Evolutionary conservation across 2,888 invertebrate genomes (phyloP).

Genomic region (Horisme vitalbata): DNA sequence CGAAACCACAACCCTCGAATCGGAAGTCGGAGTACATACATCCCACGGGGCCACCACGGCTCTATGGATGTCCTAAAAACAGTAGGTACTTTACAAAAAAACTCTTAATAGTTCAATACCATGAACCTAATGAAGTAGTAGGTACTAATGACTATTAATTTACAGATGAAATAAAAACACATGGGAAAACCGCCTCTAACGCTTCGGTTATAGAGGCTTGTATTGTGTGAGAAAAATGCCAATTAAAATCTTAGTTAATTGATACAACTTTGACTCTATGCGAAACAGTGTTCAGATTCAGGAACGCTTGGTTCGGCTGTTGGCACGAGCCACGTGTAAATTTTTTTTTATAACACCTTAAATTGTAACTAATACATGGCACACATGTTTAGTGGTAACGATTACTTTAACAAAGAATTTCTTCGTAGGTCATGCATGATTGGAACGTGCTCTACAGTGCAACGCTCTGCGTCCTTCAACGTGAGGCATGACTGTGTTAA

Average conservation of each 20-base stretch:
- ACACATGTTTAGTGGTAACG: too few species aligned
- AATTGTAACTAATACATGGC: too few species aligned
- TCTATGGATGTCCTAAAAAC: neutral
- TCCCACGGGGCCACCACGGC: too few species aligned
- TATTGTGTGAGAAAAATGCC: conserved; percentile 8
- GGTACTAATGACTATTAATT: conserved; percentile 11
- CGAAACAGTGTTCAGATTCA: conserved; percentile 7
- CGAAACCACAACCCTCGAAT: too few species aligned
- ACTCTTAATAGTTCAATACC: neutral
- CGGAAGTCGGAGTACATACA: too few species aligned
- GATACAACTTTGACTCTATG: conserved; percentile 21
- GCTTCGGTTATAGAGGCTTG: neutral
- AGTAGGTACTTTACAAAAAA: neutral
- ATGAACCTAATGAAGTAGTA: conserved; percentile 1
- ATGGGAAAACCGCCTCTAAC: conserved; percentile 4
- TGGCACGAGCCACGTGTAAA: too few species aligned
- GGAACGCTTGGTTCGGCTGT: neutral
- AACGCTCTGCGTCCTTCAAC: too few species aligned
- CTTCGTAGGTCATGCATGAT: too few species aligned
- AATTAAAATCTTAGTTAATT: conserved; percentile 26
- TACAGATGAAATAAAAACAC: neutral
- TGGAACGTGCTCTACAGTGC: too few species aligned
- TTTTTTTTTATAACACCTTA: too few species aligned
- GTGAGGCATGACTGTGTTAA: too few species aligned
- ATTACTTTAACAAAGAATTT: too few species aligned